Evolutionary conservation across 2,888 invertebrate genomes (phyloP).

Genomic region (Margaritifera margaritifera): DNA sequence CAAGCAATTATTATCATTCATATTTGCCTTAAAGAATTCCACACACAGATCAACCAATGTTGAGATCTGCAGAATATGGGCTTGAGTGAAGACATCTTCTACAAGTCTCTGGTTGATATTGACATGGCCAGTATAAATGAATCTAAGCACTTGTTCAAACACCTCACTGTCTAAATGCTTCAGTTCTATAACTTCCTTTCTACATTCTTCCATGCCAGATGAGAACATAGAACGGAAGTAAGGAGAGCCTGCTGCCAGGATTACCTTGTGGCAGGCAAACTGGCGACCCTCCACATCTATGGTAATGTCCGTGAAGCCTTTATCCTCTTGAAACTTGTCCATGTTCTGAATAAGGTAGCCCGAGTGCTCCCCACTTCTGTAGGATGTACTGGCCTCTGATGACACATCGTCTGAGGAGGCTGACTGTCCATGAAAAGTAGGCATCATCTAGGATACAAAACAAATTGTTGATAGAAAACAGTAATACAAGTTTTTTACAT

Average conservation of each 20-base stretch:
- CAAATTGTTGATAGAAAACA: too few species aligned
- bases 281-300: constrained; percentile 51
- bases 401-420: too few species aligned
- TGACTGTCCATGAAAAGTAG: too few species aligned
- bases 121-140: constrained; percentile 62
- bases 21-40: constrained; percentile 57
- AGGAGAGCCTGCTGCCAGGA: constrained; percentile 63
- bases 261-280: constrained; percentile 63
- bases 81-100: constrained; percentile 62
- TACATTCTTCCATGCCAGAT: constrained; percentile 66
- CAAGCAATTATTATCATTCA: constrained; percentile 63
- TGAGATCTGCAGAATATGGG: constrained; percentile 62
- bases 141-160: constrained; percentile 59
- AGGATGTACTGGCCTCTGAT: constrained; percentile 23
- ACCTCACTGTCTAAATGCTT: constrained; percentile 58
- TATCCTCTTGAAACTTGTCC: constrained; percentile 55
- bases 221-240: constrained; percentile 67
- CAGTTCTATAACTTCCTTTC: constrained; percentile 56
- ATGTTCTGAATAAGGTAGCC: constrained; percentile 59
- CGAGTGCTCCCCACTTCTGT: constrained; percentile 58
- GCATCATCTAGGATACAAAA: too few species aligned
- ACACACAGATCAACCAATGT: constrained; percentile 52
- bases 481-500: too few species aligned
- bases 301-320: constrained; percentile 60
- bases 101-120: constrained; percentile 51